These are phyloP conservation scores for Temnothorax nylanderi DNA, from an alignment of 1,140 invertebrate species.

Conservation along the genomic window DNA sequence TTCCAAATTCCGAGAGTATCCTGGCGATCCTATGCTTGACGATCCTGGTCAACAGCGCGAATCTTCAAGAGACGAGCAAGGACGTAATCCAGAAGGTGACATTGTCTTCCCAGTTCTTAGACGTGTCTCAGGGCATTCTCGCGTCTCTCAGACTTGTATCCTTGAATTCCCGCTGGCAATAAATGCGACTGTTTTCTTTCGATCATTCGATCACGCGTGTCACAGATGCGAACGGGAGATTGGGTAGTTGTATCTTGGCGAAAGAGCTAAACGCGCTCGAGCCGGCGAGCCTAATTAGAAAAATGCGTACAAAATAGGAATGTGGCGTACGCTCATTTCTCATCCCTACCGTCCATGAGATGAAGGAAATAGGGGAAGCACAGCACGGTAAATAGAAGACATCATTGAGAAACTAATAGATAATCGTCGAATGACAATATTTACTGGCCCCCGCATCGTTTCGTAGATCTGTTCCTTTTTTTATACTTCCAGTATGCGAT, in stretches of 20 bases:
- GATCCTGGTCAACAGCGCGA: neutral
- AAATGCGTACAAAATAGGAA: conserved; percentile 78
- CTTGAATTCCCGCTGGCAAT: neutral
- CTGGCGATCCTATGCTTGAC: neutral
- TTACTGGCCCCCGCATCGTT: conserved; percentile 29
- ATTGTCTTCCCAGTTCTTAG: neutral
- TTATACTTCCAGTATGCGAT: neutral
- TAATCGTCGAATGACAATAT: conserved; percentile 25
- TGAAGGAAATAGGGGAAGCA: conserved; percentile 18
- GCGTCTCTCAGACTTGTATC: neutral
- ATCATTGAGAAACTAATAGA: conserved; percentile 17
- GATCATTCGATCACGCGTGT: neutral
- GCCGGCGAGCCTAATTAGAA: conserved; percentile 68
- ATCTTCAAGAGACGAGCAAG: neutral
- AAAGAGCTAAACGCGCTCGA: conserved; percentile 43
- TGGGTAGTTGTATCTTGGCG: neutral
- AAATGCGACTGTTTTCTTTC: neutral
- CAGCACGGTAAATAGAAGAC: neutral
- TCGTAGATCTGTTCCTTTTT: conserved; percentile 1
- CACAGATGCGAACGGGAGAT: conserved; percentile 12
- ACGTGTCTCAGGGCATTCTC: neutral
- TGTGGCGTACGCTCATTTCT: conserved; percentile 58
- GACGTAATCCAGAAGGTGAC: neutral
- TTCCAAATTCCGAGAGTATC: neutral
- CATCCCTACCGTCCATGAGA: neutral